Evolutionary conservation across 64 coral and sea anemone species (phyloP), one percentile per base, ranked within the genome.

Genomic region (Trachythela sp.): DNA sequence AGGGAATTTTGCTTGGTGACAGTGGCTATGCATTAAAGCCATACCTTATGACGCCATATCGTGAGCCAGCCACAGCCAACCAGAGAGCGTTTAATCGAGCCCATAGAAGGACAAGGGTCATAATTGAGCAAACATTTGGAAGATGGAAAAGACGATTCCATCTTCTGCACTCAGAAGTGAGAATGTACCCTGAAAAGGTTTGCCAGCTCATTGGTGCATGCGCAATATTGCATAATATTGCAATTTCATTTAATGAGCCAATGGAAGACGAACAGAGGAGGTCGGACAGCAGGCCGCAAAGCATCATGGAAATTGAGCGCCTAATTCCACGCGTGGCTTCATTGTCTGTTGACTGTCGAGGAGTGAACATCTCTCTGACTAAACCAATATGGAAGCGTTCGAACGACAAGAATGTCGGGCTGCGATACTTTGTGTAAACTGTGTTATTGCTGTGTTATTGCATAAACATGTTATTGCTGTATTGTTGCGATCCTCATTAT

Each of bases 191-290:
- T 1, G 71, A 83, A 24, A 89, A 89, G 39, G 88, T 83, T 77
- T 89, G 71, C 70, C 48, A 75, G 40, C 36, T 87, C 37, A 38
- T 87, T 87, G 86, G 86, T 34, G 86, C 86, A n/a, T 87, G 86
- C 30, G 86, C 50, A 54, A 45, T 56, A n/a, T 59, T 58, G 30
- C 51, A 87, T 37, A 87, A 87, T 49, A 87, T 87, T 13, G 86
- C 86, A 56, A 59, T 87, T 30, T 34, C 52, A 49, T 36, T 50
- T 15, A 87, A 87, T 87, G 86, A 87, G 51, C 86, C 86, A 26
- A 48, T 48, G 84, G 84, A 85, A 51, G 86, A n/a, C n/a, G n/a
- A n/a, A n/a, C n/a, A n/a, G n/a, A n/a, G n/a, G n/a, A n/a, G n/a
- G n/a, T n/a, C n/a, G n/a, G n/a, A n/a, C n/a, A n/a, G n/a, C n/a